phyloP scores from a whole-genome alignment of 2,888 invertebrate species.

The Amaurobius ferox region DNA sequence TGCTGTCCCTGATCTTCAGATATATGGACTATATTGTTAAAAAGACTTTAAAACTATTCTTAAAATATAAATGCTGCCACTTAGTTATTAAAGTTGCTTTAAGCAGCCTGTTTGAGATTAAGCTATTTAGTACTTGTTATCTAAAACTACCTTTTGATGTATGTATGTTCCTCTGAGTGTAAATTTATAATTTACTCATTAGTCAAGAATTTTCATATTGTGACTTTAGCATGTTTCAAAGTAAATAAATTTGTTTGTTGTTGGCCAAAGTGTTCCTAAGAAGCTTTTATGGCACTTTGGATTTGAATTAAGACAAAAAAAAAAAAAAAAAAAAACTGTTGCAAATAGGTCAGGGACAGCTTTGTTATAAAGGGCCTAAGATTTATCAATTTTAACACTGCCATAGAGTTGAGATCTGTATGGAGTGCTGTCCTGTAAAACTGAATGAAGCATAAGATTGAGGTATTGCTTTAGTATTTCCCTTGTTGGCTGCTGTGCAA shows the following conservation, averaged over 20 bases:
- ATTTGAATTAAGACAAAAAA: constrained; percentile 46
- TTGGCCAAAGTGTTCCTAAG: constrained; percentile 71
- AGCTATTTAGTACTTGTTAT: constrained; percentile 68
- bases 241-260: constrained; percentile 63
- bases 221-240: constrained; percentile 72
- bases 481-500: constrained; percentile 42
- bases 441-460: constrained; percentile 33
- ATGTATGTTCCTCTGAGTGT: constrained; percentile 71
- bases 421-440: constrained; percentile 66
- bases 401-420: constrained; percentile 61
- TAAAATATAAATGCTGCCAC: constrained; percentile 59
- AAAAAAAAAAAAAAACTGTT: constrained; percentile 32
- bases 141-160: constrained; percentile 70
- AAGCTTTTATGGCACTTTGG: constrained; percentile 63
- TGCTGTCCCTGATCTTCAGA: constrained; percentile 72
- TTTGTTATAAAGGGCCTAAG: constrained; percentile 63
- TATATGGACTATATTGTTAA: constrained; percentile 67
- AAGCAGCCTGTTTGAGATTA: constrained; percentile 59
- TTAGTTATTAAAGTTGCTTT: constrained; percentile 58
- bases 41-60: constrained; percentile 50
- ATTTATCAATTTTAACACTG: constrained; percentile 71
- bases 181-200: constrained; percentile 65
- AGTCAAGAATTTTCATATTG: constrained; percentile 67
- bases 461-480: constrained; percentile 56
- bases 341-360: constrained; percentile 69